Evolutionary conservation across 2,797 vertebrate genomes (phyloP).

Genomic region (Scolopax bukidnonensis): DNA sequence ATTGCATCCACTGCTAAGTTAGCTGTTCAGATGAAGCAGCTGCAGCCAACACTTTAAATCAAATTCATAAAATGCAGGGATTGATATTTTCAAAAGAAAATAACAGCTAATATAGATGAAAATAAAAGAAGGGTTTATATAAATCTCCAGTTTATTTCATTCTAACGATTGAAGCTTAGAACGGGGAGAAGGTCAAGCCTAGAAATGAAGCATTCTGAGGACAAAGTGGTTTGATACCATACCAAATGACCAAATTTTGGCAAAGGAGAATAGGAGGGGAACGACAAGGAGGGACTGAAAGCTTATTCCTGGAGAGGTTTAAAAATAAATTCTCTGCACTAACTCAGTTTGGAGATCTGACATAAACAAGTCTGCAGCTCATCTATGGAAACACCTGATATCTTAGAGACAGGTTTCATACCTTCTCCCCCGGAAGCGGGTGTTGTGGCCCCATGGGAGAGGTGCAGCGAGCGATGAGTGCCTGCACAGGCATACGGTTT

Average conservation of each 20-base stretch:
- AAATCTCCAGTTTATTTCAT: constrained; percentile 4
- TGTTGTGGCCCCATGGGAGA: neutral
- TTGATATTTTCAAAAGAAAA: constrained; percentile 38
- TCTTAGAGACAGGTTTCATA: neutral
- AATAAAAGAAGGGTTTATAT: constrained; percentile 10
- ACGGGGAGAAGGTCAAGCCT: neutral
- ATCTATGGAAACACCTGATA: neutral
- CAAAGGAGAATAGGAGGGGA: neutral
- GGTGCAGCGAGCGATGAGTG: fast-evolving
- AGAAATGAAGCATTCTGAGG: neutral
- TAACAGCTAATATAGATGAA: constrained; percentile 1
- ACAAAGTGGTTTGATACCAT: neutral
- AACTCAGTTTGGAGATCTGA: neutral
- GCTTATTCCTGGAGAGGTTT: neutral
- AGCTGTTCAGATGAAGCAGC: neutral
- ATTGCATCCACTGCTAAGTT: neutral
- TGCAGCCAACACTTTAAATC: neutral
- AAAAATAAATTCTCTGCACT: neutral
- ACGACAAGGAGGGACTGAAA: neutral
- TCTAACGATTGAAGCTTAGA: neutral
- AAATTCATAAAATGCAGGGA: constrained; percentile 17
- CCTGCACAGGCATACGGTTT: neutral
- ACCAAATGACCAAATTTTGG: neutral
- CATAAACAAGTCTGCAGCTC: neutral
- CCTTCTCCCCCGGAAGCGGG: neutral